Conservation (phyloP, 1,140 invertebrate species). For the Achroia grisella region DNA sequence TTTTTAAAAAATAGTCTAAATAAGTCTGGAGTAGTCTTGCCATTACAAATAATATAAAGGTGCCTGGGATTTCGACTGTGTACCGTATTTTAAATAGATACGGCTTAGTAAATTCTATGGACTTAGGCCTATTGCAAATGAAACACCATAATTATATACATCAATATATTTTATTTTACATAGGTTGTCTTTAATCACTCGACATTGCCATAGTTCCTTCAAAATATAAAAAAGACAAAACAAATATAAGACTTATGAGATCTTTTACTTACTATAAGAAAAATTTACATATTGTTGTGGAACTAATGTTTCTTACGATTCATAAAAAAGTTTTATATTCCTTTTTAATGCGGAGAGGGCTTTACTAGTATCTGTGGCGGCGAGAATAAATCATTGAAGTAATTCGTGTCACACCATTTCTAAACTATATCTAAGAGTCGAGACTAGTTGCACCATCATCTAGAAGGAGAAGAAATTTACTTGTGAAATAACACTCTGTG, state of each 20-base stretch:
- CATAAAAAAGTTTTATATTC: conserved; percentile 42
- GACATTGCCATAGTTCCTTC: conserved; percentile 69
- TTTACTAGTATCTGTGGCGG: conserved; percentile 29
- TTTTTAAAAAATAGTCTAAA: too few relatives aligned
- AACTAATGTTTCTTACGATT: conserved; percentile 67
- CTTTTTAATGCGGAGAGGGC: conserved; percentile 36
- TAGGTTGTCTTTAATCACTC: conserved; percentile 71
- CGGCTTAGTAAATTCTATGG: too few relatives aligned
- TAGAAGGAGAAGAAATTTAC: too few relatives aligned
- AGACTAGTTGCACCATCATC: too few relatives aligned
- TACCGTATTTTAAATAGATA: too few relatives aligned
- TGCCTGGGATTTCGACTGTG: too few relatives aligned
- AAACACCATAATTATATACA: conserved; percentile 59
- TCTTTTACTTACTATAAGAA: conserved; percentile 73
- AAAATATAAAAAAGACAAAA: conserved; percentile 74
- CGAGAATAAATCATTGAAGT: conserved; percentile 4
- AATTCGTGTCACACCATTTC: conserved; percentile 7
- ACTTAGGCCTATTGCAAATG: conserved; percentile 21
- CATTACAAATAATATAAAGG: too few relatives aligned
- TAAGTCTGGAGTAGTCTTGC: too few relatives aligned
- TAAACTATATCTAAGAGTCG: background rate
- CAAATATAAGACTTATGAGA: conserved; percentile 72
- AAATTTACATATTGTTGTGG: conserved; percentile 68
- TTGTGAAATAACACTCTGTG: too few relatives aligned
- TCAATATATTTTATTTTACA: conserved; percentile 74